Evolutionary conservation across 2,888 invertebrate species (phyloP), one percentile per base, ranked within the genome.

Genomic region (Patella depressa): DNA sequence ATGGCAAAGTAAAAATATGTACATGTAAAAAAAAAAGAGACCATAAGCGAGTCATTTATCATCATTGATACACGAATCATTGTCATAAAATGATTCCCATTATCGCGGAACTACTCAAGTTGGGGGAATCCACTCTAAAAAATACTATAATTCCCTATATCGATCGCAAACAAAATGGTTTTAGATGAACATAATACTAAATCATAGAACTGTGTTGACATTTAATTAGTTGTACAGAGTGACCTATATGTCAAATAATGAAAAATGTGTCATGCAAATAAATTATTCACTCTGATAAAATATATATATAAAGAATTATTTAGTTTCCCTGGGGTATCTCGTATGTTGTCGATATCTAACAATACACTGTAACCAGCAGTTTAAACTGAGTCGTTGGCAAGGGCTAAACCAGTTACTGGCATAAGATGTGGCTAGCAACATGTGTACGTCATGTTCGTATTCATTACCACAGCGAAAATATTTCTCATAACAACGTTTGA

Each of bases 381-480:
- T 84, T 45, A 90, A 79, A 12, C 82, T 84, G 9, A 85, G 79
- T 55, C 87, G 81, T 75, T 89, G 88, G 34, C 81, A 78, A 14
- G 86, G 83, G 7, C 84, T 80, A 79, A 90, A 90, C 90, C 90
- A 90, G 77, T 89, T 88, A 78, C 89, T 87, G 53, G 90, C 89
- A 71, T 86, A 87, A 7, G 90, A 87, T 4, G 89, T 89, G n/a
- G 90, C 89, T 24, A 90, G 77, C 15, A 90, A 84, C 89, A 90
- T 90, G 80, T 89, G 89, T 0, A 90, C 86, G 72, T 90, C 89
- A 73, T 88, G 85, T 75, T 87, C 87, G 53, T 82, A 85, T 69
- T 85, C 84, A 9, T 79, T 82, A 12, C 85, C 85, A 78, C 84
- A 84, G 11, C 86, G 76, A 3, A 86, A 85, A 73, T 84, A 88